Percentiles rank a stretch among this genome's conserved stretches.
Conservation (phyloP, 2,113 vertebrate species). For the Pterocles burchelli region DNA sequence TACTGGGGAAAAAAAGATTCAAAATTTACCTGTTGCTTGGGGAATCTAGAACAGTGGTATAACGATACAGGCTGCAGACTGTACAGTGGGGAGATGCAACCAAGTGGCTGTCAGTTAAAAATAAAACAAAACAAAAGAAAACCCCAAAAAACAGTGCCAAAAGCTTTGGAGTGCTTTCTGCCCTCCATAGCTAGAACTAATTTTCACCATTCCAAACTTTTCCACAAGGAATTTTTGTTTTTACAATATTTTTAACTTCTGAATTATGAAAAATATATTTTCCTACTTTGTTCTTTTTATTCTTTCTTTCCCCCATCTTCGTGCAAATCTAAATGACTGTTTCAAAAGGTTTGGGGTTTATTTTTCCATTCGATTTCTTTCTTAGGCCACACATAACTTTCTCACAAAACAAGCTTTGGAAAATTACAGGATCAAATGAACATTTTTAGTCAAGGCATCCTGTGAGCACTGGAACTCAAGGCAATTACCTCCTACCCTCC, state of each 20-base stretch:
- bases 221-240: neutral
- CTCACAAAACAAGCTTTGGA: neutral
- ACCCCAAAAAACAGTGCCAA: neutral
- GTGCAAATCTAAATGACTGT: neutral
- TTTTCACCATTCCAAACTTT: neutral
- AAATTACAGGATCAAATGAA: neutral
- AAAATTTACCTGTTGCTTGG: neutral
- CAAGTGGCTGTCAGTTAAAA: neutral
- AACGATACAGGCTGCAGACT: accelerated
- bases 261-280: neutral
- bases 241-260: neutral
- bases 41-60: neutral
- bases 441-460: neutral
- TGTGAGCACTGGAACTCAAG: neutral
- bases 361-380: neutral
- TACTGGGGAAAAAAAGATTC: neutral
- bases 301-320: neutral
- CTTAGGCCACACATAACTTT: neutral
- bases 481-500: neutral
- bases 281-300: neutral
- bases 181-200: neutral
- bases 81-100: neutral
- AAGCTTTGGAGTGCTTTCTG: neutral
- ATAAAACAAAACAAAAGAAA: too few species aligned
- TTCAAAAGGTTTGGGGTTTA: neutral